Evolutionary conservation across 2,797 vertebrate species (phyloP).

Genomic region (Argyrosomus regius): DNA sequence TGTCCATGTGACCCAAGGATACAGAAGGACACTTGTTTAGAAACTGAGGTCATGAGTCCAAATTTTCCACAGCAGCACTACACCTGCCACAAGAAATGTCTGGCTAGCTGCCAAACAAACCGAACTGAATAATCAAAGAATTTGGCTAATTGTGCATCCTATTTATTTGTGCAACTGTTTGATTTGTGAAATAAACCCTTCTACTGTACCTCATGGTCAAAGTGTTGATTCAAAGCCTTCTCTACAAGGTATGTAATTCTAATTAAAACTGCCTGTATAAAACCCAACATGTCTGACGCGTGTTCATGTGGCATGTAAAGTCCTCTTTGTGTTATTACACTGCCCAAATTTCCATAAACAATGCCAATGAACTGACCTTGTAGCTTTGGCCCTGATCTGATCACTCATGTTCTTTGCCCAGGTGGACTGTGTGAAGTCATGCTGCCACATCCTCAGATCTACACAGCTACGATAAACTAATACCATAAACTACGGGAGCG

Average conservation of each 20-base stretch:
- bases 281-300: neutral
- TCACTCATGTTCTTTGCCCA: neutral
- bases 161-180: too few species aligned
- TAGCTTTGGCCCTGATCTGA: neutral
- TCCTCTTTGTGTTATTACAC: neutral
- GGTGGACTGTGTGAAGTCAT: neutral
- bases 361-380: neutral
- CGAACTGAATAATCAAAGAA: too few species aligned
- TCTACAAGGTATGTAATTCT: neutral
- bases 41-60: constrained; percentile 1
- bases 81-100: neutral
- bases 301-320: neutral
- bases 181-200: neutral
- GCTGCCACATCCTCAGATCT: neutral
- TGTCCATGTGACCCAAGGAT: neutral
- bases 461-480: neutral
- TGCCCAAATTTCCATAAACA: neutral
- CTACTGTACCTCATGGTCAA: neutral
- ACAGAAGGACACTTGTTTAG: neutral
- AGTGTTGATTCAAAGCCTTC: neutral
- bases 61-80: neutral
- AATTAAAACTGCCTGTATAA: neutral
- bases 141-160: neutral
- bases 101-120: neutral
- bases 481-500: neutral